phyloP scores from a whole-genome alignment of 2,888 invertebrate genomes.

The Icerya purchasi region DNA sequence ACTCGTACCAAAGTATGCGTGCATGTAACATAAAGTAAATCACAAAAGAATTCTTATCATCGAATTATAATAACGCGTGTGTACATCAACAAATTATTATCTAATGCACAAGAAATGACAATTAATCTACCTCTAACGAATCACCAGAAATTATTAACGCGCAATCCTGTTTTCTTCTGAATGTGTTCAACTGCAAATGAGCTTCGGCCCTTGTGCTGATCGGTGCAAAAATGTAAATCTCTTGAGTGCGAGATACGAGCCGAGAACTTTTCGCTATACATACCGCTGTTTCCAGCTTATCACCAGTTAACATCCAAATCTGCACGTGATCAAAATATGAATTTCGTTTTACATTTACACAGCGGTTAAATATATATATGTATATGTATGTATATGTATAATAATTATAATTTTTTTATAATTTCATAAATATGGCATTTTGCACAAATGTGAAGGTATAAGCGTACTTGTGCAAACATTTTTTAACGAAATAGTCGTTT shows the following conservation, averaged over 20 bases:
- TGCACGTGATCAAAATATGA: conserved; percentile 19
- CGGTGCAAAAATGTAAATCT: conserved; percentile 49
- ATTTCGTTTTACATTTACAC: neutral
- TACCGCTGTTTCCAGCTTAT: conserved; percentile 83
- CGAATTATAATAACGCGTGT: too few relatives aligned
- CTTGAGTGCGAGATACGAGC: conserved; percentile 62
- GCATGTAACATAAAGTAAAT: too few relatives aligned
- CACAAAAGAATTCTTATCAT: too few relatives aligned
- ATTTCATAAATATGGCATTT: too few relatives aligned
- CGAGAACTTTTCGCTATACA: conserved; percentile 95
- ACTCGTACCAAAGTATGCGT: too few relatives aligned
- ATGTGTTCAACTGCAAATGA: conserved; percentile 36
- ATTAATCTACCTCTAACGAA: conserved; percentile 33
- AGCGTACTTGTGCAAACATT: too few relatives aligned
- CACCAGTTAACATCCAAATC: conserved; percentile 56
- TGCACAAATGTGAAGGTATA: too few relatives aligned
- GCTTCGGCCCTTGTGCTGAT: conserved; percentile 42
- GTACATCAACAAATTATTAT: too few relatives aligned
- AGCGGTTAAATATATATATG: neutral
- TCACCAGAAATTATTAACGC: conserved; percentile 47
- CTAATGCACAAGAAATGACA: neutral
- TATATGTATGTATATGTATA: neutral
- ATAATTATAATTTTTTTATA: too few relatives aligned
- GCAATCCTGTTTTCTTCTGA: conserved; percentile 35
- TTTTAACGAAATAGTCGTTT: too few relatives aligned